Percentiles rank a stretch among this genome's conserved stretches.
These are phyloP conservation scores for Drosophila rellima DNA, from an alignment of 2,888 invertebrate genomes.

Conservation along the genomic window DNA sequence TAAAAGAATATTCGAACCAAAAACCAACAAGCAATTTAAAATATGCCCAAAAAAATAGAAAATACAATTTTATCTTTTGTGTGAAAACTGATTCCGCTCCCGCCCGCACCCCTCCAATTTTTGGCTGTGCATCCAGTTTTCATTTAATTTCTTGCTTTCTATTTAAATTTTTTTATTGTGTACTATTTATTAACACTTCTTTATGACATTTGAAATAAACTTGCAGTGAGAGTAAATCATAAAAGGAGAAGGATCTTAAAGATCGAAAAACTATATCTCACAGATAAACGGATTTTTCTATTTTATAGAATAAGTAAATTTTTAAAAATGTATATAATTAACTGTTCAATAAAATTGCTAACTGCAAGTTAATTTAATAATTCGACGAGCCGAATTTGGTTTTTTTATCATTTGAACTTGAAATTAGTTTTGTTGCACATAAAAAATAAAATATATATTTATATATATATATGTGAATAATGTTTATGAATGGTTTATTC, in stretches of 20 bases:
- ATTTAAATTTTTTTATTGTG: conserved; percentile 9
- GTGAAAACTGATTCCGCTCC: neutral
- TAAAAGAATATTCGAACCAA: conserved; percentile 46
- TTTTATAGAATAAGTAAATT: conserved; percentile 8
- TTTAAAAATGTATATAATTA: conserved; percentile 1
- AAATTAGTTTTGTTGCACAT: conserved; percentile 20
- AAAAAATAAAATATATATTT: conserved; percentile 33
- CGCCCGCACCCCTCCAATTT: conserved; percentile 26
- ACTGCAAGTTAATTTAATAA: conserved; percentile 25
- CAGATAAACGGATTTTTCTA: neutral
- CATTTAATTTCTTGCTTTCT: conserved; percentile 19
- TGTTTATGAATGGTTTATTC: conserved; percentile 21
- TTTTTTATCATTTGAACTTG: conserved; percentile 5
- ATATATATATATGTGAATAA: conserved; percentile 9
- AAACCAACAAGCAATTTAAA: conserved; percentile 28
- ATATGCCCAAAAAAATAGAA: conserved; percentile 9
- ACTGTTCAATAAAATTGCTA: conserved; percentile 17
- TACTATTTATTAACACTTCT: conserved; percentile 10
- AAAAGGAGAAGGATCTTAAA: conserved; percentile 4
- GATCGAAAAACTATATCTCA: conserved; percentile 8
- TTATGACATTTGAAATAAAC: conserved; percentile 26
- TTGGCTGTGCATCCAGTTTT: conserved; percentile 44
- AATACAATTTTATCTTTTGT: neutral
- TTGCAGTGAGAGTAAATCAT: neutral
- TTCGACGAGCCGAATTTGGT: conserved; percentile 16